Evolutionary conservation across 2,797 vertebrate species (phyloP), one percentile per base, ranked within the genome.

Genomic region (Tympanoctomys barrerae): DNA sequence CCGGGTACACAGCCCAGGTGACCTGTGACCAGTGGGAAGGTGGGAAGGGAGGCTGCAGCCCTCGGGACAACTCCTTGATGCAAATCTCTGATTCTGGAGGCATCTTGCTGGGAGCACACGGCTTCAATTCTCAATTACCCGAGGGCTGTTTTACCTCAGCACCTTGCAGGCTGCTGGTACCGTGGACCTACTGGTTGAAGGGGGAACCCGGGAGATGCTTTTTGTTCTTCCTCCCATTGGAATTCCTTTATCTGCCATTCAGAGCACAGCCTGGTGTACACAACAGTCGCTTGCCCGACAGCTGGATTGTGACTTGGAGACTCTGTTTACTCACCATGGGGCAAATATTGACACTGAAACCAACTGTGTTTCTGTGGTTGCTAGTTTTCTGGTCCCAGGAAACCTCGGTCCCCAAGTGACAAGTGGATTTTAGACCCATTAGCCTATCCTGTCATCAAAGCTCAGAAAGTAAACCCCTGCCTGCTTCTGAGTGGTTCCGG

Each of bases 311-410:
- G 64, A 93, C 61, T 88, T 21, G 31, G 92, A 86, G 59, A 9
- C 36, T 78, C 49, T 86, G 73, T 90, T 96, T 90, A 87, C 62
- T 91, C 54, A 88, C 57, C 16, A 5, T 1, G 7, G 75, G 71
- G 79, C 88, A 96, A 97, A 95, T 91, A 95, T 68, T 93, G 87
- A 96, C 73, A 80, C 21, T 33, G 83, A 94, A 92, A 91, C 80
- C 66, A 73, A 62, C 88, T 39, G 59, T 49, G 66, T 57, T 64
- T 71, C 82, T 70, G 94, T 6, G 1, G 79, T 93, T 91, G 93
- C 93, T 93, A 70, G 80, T 61, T 79, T 94, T 81, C 81, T 54
- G 36, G 95, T 96, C 96, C 95, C 95, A 88, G 91, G 95, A 96
- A 93, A 89, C 78, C 85, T 95, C 0, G 0, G 71, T 85, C 94